phyloP scores from a whole-genome alignment of 2,888 invertebrate species.

The Pseudeuparius sepicola region DNA sequence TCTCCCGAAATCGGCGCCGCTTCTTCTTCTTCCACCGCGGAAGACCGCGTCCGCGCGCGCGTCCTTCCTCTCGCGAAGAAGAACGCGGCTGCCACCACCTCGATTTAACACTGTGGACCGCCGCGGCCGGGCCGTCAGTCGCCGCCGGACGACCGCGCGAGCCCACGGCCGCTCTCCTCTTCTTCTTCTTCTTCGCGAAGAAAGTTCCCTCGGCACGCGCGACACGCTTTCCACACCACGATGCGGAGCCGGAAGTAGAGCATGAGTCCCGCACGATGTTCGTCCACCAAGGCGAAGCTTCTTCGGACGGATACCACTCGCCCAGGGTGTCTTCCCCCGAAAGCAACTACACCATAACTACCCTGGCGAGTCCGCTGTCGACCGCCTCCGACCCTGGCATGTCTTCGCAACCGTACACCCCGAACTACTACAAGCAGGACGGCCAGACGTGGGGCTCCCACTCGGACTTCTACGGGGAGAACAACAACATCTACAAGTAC shows the following conservation, averaged over 20 bases:
- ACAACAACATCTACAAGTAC: slow-evolving; percentile 32
- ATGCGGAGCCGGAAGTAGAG: too few relatives aligned
- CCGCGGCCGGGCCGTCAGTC: too few relatives aligned
- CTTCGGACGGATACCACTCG: slow-evolving; percentile 35
- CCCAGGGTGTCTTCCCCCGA: slow-evolving; percentile 37
- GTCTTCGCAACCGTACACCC: slow-evolving; percentile 37
- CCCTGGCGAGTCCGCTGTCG: slow-evolving; percentile 32
- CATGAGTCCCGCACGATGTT: too few relatives aligned
- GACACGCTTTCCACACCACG: too few relatives aligned
- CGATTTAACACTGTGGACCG: slow-evolving; percentile 38
- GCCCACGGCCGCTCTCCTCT: slow-evolving; percentile 3
- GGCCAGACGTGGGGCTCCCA: slow-evolving; percentile 28
- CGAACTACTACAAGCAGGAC: slow-evolving; percentile 29
- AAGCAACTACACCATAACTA: slow-evolving; percentile 31
- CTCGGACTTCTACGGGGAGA: slow-evolving; percentile 34
- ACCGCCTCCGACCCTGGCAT: slow-evolving; percentile 34
- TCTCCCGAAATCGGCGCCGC: too few relatives aligned
- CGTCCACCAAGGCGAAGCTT: slow-evolving; percentile 29
- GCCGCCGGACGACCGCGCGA: background rate
- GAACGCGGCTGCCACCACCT: slow-evolving; percentile 33
- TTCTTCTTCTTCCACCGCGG: too few relatives aligned
- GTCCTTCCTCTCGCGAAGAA: too few relatives aligned
- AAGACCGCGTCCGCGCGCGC: too few relatives aligned
- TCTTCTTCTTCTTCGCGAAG: too few relatives aligned
- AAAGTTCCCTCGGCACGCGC: too few relatives aligned